Evolutionary conservation across 2,113 vertebrate genomes (phyloP).

Genomic region (Salvelinus alpinus): DNA sequence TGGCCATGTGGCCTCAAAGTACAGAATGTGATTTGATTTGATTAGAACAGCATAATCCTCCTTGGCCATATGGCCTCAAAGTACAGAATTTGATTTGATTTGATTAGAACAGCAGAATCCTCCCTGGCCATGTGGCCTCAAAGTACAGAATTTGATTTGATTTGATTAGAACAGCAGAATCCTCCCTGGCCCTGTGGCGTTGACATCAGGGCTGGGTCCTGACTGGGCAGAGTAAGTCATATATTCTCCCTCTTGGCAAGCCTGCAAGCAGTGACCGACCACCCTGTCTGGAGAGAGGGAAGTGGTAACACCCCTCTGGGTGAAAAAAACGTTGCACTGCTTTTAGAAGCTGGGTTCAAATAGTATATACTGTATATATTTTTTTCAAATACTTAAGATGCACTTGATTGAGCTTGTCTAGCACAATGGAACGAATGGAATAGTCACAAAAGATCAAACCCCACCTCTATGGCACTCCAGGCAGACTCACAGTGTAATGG

Average conservation of each 20-base stretch:
- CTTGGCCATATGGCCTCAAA: background rate
- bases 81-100: background rate
- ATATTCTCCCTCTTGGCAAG: background rate
- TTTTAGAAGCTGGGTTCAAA: background rate
- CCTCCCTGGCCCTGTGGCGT: background rate
- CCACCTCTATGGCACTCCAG: too few species aligned
- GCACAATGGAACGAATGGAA: too few species aligned
- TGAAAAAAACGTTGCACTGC: background rate
- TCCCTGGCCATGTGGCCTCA: background rate
- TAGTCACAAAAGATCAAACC: too few species aligned
- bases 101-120: background rate
- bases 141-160: background rate
- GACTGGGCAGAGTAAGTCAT: background rate
- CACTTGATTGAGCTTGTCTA: too few species aligned
- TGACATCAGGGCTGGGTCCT: background rate
- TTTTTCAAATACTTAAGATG: too few species aligned
- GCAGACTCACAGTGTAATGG: too few species aligned
- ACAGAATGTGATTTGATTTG: background rate
- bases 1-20: background rate
- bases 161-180: background rate
- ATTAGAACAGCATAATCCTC: background rate
- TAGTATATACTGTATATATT: too few species aligned
- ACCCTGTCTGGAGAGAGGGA: constrained; percentile 8
- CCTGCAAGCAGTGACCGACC: background rate
- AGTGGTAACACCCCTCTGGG: background rate